A percentile compares a stretch with the other conserved stretches of the same genome.
Conservation (phyloP, 2,113 vertebrate genomes). For the Nipponia nippon region DNA sequence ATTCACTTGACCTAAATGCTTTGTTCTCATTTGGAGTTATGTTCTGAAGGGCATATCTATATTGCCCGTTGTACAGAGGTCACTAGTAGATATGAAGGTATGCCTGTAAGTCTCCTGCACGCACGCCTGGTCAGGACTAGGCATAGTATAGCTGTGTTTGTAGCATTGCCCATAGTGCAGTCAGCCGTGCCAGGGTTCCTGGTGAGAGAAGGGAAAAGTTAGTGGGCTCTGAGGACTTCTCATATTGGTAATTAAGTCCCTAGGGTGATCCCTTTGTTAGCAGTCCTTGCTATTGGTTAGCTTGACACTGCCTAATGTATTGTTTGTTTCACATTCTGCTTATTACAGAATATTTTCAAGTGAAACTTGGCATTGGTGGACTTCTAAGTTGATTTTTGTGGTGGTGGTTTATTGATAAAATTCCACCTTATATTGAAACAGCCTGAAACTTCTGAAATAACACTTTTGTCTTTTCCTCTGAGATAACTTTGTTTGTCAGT, state of each 20-base stretch:
- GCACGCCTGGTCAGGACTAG: neutral
- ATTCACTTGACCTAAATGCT: neutral
- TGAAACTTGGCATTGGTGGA: neutral
- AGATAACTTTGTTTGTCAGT: neutral
- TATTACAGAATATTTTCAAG: neutral
- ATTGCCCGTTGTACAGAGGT: neutral
- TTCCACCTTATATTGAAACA: neutral
- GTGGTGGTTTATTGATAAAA: neutral
- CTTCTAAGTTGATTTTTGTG: neutral
- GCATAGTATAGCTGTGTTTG: too few relatives aligned
- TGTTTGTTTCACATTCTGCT: neutral
- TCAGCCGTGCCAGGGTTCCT: neutral
- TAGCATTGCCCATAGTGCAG: neutral
- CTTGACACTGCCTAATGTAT: neutral
- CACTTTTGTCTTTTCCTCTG: neutral
- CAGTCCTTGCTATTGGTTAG: neutral
- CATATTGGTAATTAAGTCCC: neutral
- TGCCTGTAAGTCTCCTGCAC: accelerated
- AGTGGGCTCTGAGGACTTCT: neutral
- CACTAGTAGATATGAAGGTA: accelerated
- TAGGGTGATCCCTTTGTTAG: neutral
- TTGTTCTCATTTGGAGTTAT: neutral
- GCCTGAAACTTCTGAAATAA: neutral
- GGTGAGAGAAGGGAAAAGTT: neutral
- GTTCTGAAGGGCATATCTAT: neutral